These are phyloP conservation scores for Echinops telfairi DNA, from an alignment of 2,113 vertebrate species.

Conservation along the genomic window DNA sequence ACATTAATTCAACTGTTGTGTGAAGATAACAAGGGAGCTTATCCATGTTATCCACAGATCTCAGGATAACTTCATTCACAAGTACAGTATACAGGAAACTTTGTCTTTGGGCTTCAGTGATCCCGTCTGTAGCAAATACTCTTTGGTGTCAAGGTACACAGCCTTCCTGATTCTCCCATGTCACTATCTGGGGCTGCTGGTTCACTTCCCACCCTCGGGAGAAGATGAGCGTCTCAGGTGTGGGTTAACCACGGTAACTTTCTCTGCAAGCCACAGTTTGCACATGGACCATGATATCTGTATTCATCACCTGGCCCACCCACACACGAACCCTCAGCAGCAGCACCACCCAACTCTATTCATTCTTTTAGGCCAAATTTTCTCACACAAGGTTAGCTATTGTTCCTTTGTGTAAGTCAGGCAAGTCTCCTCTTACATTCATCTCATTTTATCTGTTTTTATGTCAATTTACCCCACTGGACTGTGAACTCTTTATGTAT, in stretches of 20 bases:
- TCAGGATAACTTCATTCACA: not conserved
- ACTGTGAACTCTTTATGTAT: not conserved
- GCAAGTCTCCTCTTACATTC: slow-evolving; percentile 1
- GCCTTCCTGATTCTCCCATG: not conserved
- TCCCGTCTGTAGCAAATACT: not conserved
- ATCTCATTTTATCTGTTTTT: slow-evolving; percentile 5
- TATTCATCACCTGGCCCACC: too few relatives aligned
- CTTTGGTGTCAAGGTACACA: not conserved
- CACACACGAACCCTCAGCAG: too few relatives aligned
- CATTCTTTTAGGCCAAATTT: not conserved
- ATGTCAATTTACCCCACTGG: not conserved
- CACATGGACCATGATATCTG: not conserved
- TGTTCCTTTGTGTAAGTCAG: not conserved
- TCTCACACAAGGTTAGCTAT: not conserved
- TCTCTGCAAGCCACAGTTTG: slow-evolving; percentile 6
- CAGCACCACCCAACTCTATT: not conserved
- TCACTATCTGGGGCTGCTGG: not conserved
- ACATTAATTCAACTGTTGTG: not conserved
- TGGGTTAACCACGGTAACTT: not conserved
- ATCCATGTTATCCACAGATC: not conserved
- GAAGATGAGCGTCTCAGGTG: not conserved
- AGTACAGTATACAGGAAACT: not conserved
- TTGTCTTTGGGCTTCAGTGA: not conserved
- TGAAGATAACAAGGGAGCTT: not conserved
- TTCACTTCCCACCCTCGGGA: not conserved